Conservation (phyloP, 2,888 invertebrate genomes). For the Patella depressa region DNA sequence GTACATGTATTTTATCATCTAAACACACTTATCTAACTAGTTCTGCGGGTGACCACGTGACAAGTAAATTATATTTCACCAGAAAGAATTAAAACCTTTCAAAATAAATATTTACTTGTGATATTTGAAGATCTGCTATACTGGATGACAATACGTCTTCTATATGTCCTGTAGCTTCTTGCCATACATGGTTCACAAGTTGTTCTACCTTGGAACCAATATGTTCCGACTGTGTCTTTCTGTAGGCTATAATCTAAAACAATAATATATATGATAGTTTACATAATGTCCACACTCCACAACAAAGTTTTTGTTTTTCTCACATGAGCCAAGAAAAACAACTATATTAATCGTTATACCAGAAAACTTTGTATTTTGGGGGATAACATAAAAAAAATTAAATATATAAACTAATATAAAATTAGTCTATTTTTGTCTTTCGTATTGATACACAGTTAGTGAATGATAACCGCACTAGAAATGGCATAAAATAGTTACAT, state of each 20-base stretch:
- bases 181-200: conserved; percentile 64
- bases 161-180: conserved; percentile 62
- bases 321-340: conserved; percentile 18
- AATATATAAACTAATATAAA: background rate
- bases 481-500: no score
- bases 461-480: no score
- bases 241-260: conserved; percentile 45
- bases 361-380: background rate
- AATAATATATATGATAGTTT: conserved; percentile 4
- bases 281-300: background rate
- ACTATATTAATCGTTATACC: background rate
- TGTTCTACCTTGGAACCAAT: conserved; percentile 39
- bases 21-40: no score
- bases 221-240: conserved; percentile 32
- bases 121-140: conserved; percentile 50
- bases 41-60: no score
- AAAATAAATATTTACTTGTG: conserved; percentile 53
- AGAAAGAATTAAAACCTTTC: no score
- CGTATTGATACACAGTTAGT: no score
- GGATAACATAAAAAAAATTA: background rate
- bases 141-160: conserved; percentile 47
- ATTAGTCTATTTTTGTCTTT: no score
- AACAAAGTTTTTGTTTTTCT: conserved; percentile 15
- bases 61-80: no score
- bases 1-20: no score